Evolutionary conservation across 2,113 vertebrate genomes (phyloP), one percentile per base, ranked within the genome.

Genomic region (Dicentrarchus labrax): DNA sequence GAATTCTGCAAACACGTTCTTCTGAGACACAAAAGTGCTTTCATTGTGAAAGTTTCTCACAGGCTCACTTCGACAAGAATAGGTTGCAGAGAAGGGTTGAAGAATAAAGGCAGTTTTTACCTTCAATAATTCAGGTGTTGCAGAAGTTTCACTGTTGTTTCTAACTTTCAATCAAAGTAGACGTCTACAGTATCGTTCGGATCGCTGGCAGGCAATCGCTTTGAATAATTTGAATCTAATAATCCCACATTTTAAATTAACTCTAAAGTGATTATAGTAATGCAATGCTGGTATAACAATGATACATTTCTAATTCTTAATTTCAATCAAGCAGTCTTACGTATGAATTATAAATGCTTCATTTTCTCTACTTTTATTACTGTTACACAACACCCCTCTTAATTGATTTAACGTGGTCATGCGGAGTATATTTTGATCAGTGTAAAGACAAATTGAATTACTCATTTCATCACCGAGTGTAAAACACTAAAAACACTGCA

Each of bases 341-440:
- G 7, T 22, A 56, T 73, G 41, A 86, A 77, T 86, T 76, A 83
- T 72, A 38, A 62, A 85, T 76, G 70, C 3, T 53, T 81, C 2
- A 60, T 74, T 75, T 67, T 59, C 70, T 60, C 13, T 71, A 9
- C 53, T 65, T 72, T 75, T 56, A 54, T 56, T 70, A 86, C 38
- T 2, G 4, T 36, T 15, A 24, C 36, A 64, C 50, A 76, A 71
- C 39, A 43, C 41, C 39, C 16, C 22, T 59, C 17, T 62, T 84
- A 67, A 83, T 83, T 78, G 30, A 59, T 77, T 80, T 69, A 79
- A 17, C 15, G 2, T 47, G n/a, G 12, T 53, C 69, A 57, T 7
- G 68, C 13, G 13, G 5, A 51, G 2, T 30, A 5, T 43, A 21
- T 30, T 50, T 50, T 38, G 7, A 72, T 71, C 6, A 30, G 53